Evolutionary conservation across 1,140 invertebrate genomes (phyloP), one percentile per base, ranked within the genome.

Genomic region (Drosophila simulans): DNA sequence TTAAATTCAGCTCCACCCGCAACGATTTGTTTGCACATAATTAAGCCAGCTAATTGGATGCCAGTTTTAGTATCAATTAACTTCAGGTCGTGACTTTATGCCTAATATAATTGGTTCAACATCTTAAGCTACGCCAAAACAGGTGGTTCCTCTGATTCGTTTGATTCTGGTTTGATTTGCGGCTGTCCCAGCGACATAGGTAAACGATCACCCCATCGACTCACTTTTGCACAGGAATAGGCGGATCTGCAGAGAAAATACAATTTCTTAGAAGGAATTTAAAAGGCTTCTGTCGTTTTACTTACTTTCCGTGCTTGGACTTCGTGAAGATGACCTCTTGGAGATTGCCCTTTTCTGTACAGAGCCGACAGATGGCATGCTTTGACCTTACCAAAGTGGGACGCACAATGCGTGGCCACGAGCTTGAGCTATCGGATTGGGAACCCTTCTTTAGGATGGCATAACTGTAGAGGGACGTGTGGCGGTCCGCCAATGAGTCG

Each of bases 361-460:
- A 98, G 74, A 97, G 84, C 48, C 95, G 93, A 91, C 97, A 98
- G 80, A 97, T 94, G 0, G 94, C 93, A 89, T 97, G 97, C 63
- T 94, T 95, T 0, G 94, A 94, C 51, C 95, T 93, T 12, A 94
- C 92, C 40, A 96, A 89, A 2, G 94, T 94, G 25, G 95, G 94
- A 62, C 95, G 90, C 0, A 98, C 95, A 52, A 98, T 91, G 60
- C 97, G 93, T 1, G 97, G 97, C 97, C 97, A 98, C 25, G 94
- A 92, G 3, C 93, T 78, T 53, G 94, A 93, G 20, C 91, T 37
- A 51, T 92, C 86, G 13, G 92, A 77, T 78, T 94, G 92, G 2
- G 81, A 90, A 92, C 96, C 96, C 95, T 97, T 97, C 89, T 95
- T 96, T 17, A 98, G 91, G 46, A 98, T 94, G 0, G 97, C 93